phyloP scores from a whole-genome alignment of 2,888 invertebrate genomes.

The Epinotia nisella region DNA sequence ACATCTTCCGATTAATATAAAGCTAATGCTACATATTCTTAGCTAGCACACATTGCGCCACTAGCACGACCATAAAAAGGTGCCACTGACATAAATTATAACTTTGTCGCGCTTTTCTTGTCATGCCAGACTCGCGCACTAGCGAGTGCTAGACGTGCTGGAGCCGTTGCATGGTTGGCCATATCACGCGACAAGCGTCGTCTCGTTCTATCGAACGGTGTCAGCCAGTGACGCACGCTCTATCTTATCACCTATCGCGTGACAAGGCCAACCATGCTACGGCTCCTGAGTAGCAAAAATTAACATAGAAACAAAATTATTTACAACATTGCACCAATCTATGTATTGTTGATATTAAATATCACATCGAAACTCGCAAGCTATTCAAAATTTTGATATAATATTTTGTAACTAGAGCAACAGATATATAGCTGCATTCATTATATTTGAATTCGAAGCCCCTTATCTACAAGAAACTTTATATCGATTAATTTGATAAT shows the following conservation, averaged over 20 bases:
- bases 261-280: no score
- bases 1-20: slow-evolving; percentile 15
- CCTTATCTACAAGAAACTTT: slow-evolving; percentile 27
- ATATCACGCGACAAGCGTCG: no score
- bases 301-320: slow-evolving; percentile 17
- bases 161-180: no score
- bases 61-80: no score
- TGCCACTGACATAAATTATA: no score
- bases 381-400: slow-evolving; percentile 10
- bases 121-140: not conserved
- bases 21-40: not conserved
- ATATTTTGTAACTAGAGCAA: slow-evolving; percentile 10
- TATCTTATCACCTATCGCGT: no score
- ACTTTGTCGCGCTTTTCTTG: not conserved
- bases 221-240: no score
- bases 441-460: no score
- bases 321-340: slow-evolving; percentile 38
- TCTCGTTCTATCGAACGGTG: no score
- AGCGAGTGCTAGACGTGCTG: not conserved
- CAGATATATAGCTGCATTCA: slow-evolving; percentile 20
- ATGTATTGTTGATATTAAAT: slow-evolving; percentile 19
- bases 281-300: slow-evolving; percentile 6
- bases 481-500: slow-evolving; percentile 1
- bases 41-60: not conserved
- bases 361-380: slow-evolving; percentile 8